Evolutionary conservation across 35 echinoderm and acorn worm species (phyloP), one percentile per base, ranked within the genome.

Genomic region (Nesometra sesokonis): DNA sequence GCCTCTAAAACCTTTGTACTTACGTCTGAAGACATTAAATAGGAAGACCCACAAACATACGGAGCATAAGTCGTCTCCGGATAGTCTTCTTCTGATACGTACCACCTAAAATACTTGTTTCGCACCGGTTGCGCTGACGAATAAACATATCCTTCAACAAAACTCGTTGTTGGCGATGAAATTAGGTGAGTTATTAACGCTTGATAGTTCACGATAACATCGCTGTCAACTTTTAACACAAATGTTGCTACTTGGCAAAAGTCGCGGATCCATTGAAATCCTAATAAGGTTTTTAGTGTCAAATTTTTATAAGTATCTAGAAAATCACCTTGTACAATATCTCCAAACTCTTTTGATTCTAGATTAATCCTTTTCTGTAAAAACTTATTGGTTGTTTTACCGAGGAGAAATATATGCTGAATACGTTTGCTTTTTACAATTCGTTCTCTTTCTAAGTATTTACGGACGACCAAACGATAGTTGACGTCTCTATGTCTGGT

Each of bases 61-160:
- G 86, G 85, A 17, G 90, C 85, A 78, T 87, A 91, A 0, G 81
- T 88, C 17, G 80, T 32, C 21, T 88, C 80, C 3, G 85, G 90
- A 81, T n/a, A n/a, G n/a, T n/a, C n/a, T n/a, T n/a, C n/a, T n/a
- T n/a, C n/a, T n/a, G n/a, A n/a, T n/a, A n/a, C 77, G 80, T 91
- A 91, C 90, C 90, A 91, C 78, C 88, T 91, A 8, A 76, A 83
- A n/a, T 84, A 76, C 37, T 32, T 21, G 30, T 82, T 79, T n/a
- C 86, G 40, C 17, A 77, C 32, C 21, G 86, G 86, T 11, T 83
- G 76, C 34, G 37, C 81, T 21, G 35, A 33, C 7, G 37, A 30
- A 17, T 46, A 34, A 32, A 81, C 31, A 19, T 32, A 67, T n/a
- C 80, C 87, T 15, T 81, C 79, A 37, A 81, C 46, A 34, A 89